These are phyloP conservation scores for Buphagus erythrorhynchus DNA, from an alignment of 2,797 vertebrate species.

Conservation along the genomic window DNA sequence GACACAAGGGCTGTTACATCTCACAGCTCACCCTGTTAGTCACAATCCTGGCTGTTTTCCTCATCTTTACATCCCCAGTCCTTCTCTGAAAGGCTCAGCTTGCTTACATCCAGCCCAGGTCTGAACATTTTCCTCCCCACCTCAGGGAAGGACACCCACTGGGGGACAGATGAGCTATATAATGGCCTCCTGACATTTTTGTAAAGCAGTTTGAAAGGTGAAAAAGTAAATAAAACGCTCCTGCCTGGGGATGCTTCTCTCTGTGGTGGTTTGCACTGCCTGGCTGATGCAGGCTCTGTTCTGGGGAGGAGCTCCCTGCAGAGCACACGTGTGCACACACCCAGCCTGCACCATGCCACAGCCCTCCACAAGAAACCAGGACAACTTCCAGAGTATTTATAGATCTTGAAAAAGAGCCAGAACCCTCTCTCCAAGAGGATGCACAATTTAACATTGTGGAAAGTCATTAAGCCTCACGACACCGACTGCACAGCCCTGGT, in stretches of 20 bases:
- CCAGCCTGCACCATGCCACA: background rate
- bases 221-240: background rate
- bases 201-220: background rate
- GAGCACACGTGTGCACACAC: background rate
- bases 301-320: background rate
- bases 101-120: background rate
- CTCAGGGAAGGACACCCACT: background rate
- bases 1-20: background rate
- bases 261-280: background rate
- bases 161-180: background rate
- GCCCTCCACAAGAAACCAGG: background rate
- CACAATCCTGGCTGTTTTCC: background rate
- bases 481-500: background rate
- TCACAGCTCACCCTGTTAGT: background rate
- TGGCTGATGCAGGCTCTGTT: background rate
- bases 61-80: background rate
- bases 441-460: conserved; percentile 50
- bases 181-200: background rate
- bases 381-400: conserved; percentile 44
- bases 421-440: conserved; percentile 15
- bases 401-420: conserved; percentile 52
- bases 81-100: background rate
- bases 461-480: conserved; percentile 56
- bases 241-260: background rate
- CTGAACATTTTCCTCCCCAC: background rate